phyloP scores from a whole-genome alignment of 2,888 invertebrate species.

The Hirtodrosophila confusa region DNA sequence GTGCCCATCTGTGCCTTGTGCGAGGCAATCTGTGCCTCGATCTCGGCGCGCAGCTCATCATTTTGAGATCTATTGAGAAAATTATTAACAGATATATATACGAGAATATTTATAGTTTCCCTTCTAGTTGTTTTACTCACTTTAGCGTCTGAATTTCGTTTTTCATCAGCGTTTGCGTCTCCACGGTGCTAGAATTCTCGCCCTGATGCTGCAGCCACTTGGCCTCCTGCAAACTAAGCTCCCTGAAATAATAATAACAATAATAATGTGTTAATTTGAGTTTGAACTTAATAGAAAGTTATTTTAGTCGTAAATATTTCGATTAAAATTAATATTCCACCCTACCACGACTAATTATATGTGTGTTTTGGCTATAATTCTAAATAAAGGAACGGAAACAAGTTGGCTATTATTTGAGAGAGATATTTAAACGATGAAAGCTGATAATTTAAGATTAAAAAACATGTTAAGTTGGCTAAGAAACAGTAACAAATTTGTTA shows the following conservation, averaged over 20 bases:
- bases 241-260: slow-evolving; percentile 85
- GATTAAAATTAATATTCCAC: too few relatives aligned
- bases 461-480: too few relatives aligned
- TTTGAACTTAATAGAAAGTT: too few relatives aligned
- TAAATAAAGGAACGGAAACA: slow-evolving; percentile 7
- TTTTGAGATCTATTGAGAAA: slow-evolving; percentile 85
- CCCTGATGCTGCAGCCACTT: slow-evolving; percentile 92
- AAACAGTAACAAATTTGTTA: too few relatives aligned
- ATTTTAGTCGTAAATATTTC: too few relatives aligned
- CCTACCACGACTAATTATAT: too few relatives aligned
- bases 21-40: slow-evolving; percentile 92
- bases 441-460: too few relatives aligned
- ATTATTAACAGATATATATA: background rate
- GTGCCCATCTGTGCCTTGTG: slow-evolving; percentile 89
- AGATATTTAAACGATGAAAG: too few relatives aligned
- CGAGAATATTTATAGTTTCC: too few relatives aligned
- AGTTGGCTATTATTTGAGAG: too few relatives aligned
- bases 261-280: too few relatives aligned
- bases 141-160: slow-evolving; percentile 92
- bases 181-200: slow-evolving; percentile 91
- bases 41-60: slow-evolving; percentile 90
- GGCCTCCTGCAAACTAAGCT: slow-evolving; percentile 90
- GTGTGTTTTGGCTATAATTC: too few relatives aligned
- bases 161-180: slow-evolving; percentile 90
- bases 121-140: slow-evolving; percentile 84